A percentile compares a stretch with the other conserved stretches of the same genome.
phyloP scores from a whole-genome alignment of 2,888 invertebrate species.

The Plebejus anna region DNA sequence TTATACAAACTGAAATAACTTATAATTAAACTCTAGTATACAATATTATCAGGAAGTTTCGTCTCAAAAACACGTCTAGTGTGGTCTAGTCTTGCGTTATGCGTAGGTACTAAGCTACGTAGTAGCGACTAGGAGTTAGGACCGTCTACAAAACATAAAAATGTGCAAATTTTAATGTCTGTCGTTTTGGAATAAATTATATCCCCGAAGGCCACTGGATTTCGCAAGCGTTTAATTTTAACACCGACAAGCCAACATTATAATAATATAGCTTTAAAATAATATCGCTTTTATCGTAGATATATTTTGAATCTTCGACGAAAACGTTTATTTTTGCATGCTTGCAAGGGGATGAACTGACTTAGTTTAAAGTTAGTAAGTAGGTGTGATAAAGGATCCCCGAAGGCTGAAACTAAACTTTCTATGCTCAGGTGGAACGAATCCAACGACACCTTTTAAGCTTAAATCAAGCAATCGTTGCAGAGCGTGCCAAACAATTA shows the following conservation, averaged over 20 bases:
- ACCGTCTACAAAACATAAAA: constrained; percentile 3
- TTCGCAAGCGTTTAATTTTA: constrained; percentile 8
- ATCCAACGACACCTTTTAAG: too few relatives aligned
- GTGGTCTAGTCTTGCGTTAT: neutral
- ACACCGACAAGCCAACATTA: neutral
- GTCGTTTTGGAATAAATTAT: constrained; percentile 20
- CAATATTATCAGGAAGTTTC: neutral
- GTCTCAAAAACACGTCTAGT: neutral
- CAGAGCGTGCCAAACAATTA: too few relatives aligned
- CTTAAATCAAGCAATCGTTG: too few relatives aligned
- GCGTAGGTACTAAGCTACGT: neutral
- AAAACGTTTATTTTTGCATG: too few relatives aligned
- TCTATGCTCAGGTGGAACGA: too few relatives aligned
- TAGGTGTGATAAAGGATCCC: too few relatives aligned
- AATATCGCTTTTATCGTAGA: neutral
- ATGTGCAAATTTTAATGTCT: constrained; percentile 24
- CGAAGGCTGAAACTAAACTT: too few relatives aligned
- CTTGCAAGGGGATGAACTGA: too few relatives aligned
- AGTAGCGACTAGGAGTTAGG: neutral
- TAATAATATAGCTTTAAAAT: neutral
- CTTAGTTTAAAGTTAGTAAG: too few relatives aligned
- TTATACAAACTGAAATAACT: neutral
- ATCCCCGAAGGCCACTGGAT: neutral
- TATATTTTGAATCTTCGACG: too few relatives aligned
- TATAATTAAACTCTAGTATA: neutral